Evolutionary conservation across 2,113 vertebrate species (phyloP).

Genomic region (Ochotona curzoniae): DNA sequence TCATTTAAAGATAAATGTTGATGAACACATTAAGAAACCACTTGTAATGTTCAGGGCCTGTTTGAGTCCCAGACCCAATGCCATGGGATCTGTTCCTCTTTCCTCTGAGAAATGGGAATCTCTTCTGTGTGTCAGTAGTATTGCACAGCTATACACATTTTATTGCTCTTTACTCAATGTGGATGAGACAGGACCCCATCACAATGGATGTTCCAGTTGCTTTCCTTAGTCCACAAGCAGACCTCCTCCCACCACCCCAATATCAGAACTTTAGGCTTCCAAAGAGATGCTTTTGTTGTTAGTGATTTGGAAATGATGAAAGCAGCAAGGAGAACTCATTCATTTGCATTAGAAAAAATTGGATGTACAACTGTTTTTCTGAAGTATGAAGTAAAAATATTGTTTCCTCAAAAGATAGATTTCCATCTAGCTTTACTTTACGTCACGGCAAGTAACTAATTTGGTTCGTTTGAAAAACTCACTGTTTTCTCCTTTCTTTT

Average conservation of each 20-base stretch:
- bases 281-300: background rate
- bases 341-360: slow-evolving; percentile 30
- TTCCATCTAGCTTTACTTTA: background rate
- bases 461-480: slow-evolving; percentile 22
- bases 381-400: slow-evolving; percentile 39
- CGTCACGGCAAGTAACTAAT: background rate
- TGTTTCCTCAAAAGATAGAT: background rate
- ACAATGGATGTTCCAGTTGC: background rate
- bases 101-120: background rate
- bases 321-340: slow-evolving; percentile 11
- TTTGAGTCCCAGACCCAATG: background rate
- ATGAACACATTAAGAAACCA: background rate
- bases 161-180: background rate
- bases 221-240: background rate
- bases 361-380: slow-evolving; percentile 25
- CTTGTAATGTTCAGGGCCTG: background rate
- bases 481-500: background rate
- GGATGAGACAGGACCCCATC: fast-evolving
- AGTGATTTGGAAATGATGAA: slow-evolving; percentile 24
- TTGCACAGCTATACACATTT: background rate
- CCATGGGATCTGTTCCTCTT: background rate
- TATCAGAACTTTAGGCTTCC: background rate
- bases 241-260: background rate
- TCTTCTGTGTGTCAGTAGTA: background rate
- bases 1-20: slow-evolving; percentile 6